These are phyloP conservation scores for Sphaerophoria taeniata DNA, from an alignment of 2,888 invertebrate species.

Conservation along the genomic window DNA sequence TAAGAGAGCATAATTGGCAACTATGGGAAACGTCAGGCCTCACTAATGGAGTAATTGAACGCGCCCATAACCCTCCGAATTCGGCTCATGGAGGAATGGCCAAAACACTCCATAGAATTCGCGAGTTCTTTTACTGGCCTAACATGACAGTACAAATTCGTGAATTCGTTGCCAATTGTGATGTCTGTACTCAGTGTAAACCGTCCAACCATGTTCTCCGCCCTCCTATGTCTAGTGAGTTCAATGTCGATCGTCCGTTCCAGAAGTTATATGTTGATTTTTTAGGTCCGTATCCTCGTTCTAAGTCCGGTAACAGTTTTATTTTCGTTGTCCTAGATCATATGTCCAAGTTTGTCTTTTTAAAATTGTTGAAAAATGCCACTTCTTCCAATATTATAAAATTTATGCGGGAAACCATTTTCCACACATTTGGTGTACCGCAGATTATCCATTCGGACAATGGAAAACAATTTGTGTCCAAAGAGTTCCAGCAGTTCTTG, in stretches of 20 bases:
- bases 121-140: slow-evolving; percentile 60
- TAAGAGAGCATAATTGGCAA: slow-evolving; percentile 13
- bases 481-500: slow-evolving; percentile 60
- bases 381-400: neutral
- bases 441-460: slow-evolving; percentile 73
- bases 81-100: slow-evolving; percentile 31
- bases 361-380: neutral
- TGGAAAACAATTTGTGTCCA: slow-evolving; percentile 75
- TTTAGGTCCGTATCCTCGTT: slow-evolving; percentile 3
- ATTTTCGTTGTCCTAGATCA: slow-evolving; percentile 9
- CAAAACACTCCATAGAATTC: slow-evolving; percentile 36
- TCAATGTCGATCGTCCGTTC: neutral
- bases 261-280: neutral
- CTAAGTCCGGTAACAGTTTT: neutral
- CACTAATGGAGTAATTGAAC: slow-evolving; percentile 4
- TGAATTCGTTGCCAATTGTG: neutral
- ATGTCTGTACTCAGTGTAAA: slow-evolving; percentile 13
- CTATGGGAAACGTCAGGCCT: slow-evolving; percentile 39
- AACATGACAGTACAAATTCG: slow-evolving; percentile 23
- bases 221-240: slow-evolving; percentile 5
- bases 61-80: slow-evolving; percentile 34
- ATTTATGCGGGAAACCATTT: neutral
- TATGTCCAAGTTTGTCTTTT: neutral
- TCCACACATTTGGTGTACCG: slow-evolving; percentile 26
- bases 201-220: neutral